Base-by-base conservation (phyloP, 2,888 invertebrate species). In the Andrena flavipes region DNA sequence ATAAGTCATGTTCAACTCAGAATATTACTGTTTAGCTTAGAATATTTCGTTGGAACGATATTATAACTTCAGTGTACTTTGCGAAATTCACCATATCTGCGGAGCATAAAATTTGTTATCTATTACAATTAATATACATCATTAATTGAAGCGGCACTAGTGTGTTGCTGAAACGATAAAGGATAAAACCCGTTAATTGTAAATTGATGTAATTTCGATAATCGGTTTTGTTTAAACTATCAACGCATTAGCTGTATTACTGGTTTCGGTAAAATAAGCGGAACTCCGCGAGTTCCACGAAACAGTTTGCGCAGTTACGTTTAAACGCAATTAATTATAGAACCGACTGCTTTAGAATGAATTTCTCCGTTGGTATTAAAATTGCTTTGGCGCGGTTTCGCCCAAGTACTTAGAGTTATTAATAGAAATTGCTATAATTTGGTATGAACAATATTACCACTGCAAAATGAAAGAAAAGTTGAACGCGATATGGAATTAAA, bases 161-260 rank as follows among this genome's bases (percentile, higher is more conserved):
- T 2, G 3, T 63, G 33, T 3, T 2, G 8, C 10, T 26, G 26
- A 26, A 48, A n/a, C 13, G 59, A 42, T 23, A 16, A 6, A 0
- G 10, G 33, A 48, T 49, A 48, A 23, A 26, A 33, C 33, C 49
- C 8, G 63, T 60, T 67, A 54, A 54, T 59, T 23, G n/a, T 23
- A 60, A 20, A 67, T 67, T 67, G 33, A 67, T 67, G 48, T 49
- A 74, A 67, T 67, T 33, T 26, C 42, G 54, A 73, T 64, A 64
- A 60, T 64, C 67, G 49, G 42, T 67, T 74, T 67, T 59, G 67
- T 26, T 60, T n/a, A 23, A 60, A 59, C 48, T 59, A 67, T 48
- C 23, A 60, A 23, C 30, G 49, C 23, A 30, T 76, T 75, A 64
- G 54, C 13, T 20, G 16, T 67, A 49, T 48, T 65, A 73, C 26